Base-by-base conservation (phyloP, 2,797 vertebrate genomes). In the Pangasius macronema region DNA sequence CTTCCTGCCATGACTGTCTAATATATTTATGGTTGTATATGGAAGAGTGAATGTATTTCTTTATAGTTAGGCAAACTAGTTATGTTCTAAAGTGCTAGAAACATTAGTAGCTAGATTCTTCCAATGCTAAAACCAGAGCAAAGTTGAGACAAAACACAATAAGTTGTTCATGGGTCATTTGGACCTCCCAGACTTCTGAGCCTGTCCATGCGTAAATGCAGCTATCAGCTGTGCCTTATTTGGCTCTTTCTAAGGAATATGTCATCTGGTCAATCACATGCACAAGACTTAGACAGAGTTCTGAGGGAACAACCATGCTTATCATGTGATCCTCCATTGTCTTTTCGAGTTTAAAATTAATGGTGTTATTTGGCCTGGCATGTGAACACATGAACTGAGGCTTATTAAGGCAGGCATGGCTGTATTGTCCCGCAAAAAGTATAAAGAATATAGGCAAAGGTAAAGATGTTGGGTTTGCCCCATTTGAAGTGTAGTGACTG, bases 231-330 rank as follows among this genome's bases (percentile, higher is more conserved):
- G 83, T 61, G 75, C 36, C 87, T 88, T 57, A 85, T 85, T 82
- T 5, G 16, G 51, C 84, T 51, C 30, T 46, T 55, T 83, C 68
- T 59, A 53, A n/a, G 20, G 80, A 83, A 49, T 57, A 57, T 85
- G 61, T 88, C 72, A 83, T 86, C 72, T 86, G 87, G 76, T 88
- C 85, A 83, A 86, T 86, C 87, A 88, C 81, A 84, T 86, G 81
- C 63, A 83, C 51, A 83, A 65, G 39, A 33, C 76, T 53, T 59
- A 53, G 59, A 82, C 49, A 68, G 57, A 83, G 49, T 68, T 88
- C 79, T 88, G 7, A 76, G 49, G 22, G 61, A 88, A 57, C 68
- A 82, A 30, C 79, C 20, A 75, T 61, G 61, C 46, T 63, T n/a
- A 83, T 79, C 87, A 83, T 88, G 87, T 88, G 87, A 83, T 70